Percentiles rank a stretch among this genome's conserved stretches.
phyloP scores from a whole-genome alignment of 64 coral and sea anemone genomes.

The Montipora foliosa region DNA sequence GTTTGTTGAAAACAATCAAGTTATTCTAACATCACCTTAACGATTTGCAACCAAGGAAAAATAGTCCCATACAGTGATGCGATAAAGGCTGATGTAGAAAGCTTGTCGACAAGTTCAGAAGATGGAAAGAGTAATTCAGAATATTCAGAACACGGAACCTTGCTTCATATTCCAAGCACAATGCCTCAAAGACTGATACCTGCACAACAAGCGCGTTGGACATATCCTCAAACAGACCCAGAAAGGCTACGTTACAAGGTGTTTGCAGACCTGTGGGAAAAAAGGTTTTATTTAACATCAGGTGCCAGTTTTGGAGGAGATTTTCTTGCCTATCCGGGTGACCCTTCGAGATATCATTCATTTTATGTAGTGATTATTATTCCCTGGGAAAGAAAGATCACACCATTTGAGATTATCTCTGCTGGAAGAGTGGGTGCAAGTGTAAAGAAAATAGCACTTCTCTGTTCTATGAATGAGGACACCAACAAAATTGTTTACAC shows the following conservation, averaged over 20 bases:
- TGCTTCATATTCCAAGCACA: conserved; percentile 82
- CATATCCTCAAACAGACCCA: conserved; percentile 68
- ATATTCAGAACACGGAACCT: conserved; percentile 29
- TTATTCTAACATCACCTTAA: too few relatives aligned
- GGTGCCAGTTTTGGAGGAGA: conserved; percentile 95
- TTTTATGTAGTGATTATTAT: conserved; percentile 88
- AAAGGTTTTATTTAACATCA: conserved; percentile 87
- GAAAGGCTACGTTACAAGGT: conserved; percentile 75
- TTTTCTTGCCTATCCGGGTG: conserved; percentile 90
- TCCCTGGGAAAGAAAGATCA: conserved; percentile 73
- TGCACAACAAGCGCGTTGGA: conserved; percentile 32
- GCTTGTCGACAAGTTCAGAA: neutral
- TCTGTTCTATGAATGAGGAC: conserved; percentile 67
- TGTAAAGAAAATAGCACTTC: conserved; percentile 96
- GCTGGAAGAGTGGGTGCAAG: conserved; percentile 88
- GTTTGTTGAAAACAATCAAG: too few relatives aligned
- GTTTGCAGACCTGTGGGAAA: conserved; percentile 92
- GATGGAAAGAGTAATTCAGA: neutral
- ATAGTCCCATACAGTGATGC: neutral
- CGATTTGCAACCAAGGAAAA: too few relatives aligned
- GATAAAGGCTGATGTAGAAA: neutral
- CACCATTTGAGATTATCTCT: conserved; percentile 79
- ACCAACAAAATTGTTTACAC: conserved; percentile 78
- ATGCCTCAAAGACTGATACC: conserved; percentile 23
- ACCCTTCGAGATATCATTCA: conserved; percentile 93